Evolutionary conservation across 2,113 vertebrate species (phyloP), one percentile per base, ranked within the genome.

Genomic region (Promerops cafer): DNA sequence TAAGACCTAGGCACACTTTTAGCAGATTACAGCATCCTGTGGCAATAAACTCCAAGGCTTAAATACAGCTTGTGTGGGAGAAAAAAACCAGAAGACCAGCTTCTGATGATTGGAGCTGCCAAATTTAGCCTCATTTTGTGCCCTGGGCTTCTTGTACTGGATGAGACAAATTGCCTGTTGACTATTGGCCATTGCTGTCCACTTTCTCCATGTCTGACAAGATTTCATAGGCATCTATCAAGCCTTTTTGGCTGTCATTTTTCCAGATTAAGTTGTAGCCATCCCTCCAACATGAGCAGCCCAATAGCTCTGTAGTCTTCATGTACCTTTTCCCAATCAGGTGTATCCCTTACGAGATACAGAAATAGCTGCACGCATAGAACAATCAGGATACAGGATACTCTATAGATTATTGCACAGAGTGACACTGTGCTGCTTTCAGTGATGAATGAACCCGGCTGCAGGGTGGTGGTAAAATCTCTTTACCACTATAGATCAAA

Each of bases 401-500:
- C 45, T 9, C 2, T 9, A 3, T 3, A 75, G 59, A 16, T 91
- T 17, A 28, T 9, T 31, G 61, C 14, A 9, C 14, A 31, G 57
- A 42, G 50, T 18, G 54, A 61, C 45, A 11, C 13, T 3, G 12
- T 20, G 17, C 21, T 77, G 9, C 20, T 66, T 65, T 80, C 59
- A 22, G 50, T 93, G 90, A 86, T 90, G 83, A 93, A 90, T 77
- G 59, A 77, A 47, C 50, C 53, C 2, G 0, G 10, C 65, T 64
- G 44, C 56, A 61, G 54, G 0, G 13, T 22, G 54, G 60, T 70
- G 37, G 71, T 92, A 50, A 90, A 61, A 77, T 8, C 24, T 86
- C 71, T 74, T 74, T 60, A 53, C 87, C 90, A 11, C 78, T 68
- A 12, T 13, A 57, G 88, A 93, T 93, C 79, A 92, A 70, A 66